phyloP scores from a whole-genome alignment of 2,113 vertebrate genomes.

The Campylorhamphus procurvoides region DNA sequence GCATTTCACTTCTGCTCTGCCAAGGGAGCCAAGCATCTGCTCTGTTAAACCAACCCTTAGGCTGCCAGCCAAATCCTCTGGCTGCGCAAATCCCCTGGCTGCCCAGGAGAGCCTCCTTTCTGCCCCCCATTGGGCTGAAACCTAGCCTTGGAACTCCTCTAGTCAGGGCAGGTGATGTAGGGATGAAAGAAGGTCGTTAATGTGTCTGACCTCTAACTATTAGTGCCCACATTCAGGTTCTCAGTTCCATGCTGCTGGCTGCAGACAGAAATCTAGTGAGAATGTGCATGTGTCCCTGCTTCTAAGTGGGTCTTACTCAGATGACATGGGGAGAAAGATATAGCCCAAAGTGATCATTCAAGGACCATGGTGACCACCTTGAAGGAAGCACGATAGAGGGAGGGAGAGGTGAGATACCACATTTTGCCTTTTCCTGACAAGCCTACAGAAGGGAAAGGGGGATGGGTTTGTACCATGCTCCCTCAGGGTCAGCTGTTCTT shows the following conservation, averaged over 20 bases:
- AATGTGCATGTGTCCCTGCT: background rate
- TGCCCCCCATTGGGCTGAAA: background rate
- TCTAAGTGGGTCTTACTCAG: fast-evolving
- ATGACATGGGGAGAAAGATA: background rate
- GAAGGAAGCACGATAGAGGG: background rate
- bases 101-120: background rate
- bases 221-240: fast-evolving
- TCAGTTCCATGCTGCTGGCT: background rate
- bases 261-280: background rate
- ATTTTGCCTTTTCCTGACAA: background rate
- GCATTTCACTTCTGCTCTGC: background rate
- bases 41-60: background rate
- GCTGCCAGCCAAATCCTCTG: background rate
- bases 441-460: background rate
- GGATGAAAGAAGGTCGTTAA: background rate
- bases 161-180: fast-evolving
- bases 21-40: background rate
- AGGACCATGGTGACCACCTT: background rate
- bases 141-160: background rate
- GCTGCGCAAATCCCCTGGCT: fast-evolving
- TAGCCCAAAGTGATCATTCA: background rate
- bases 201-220: background rate
- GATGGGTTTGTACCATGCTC: background rate
- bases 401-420: background rate
- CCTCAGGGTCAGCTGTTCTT: constrained; percentile 15